Evolutionary conservation across 2,113 vertebrate genomes (phyloP).

Genomic region (Campylorhamphus procurvoides): DNA sequence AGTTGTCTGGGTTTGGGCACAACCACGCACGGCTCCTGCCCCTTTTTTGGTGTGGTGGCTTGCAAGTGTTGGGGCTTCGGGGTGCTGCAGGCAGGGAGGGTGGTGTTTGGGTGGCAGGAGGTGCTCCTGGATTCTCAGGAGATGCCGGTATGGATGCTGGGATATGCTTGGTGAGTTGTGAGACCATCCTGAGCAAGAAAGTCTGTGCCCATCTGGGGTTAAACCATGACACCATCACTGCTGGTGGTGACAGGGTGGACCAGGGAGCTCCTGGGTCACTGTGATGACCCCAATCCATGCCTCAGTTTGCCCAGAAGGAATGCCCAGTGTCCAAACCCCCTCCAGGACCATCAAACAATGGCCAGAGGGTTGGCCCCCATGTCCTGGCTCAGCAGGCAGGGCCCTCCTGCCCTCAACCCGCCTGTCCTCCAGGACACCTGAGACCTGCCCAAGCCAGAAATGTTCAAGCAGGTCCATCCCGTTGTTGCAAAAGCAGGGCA

Average conservation of each 20-base stretch:
- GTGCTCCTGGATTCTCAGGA: not conserved
- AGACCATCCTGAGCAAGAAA: not conserved
- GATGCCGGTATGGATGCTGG: not conserved
- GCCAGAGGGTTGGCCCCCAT: rapidly evolving
- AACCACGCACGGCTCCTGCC: rapidly evolving
- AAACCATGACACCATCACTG: not conserved
- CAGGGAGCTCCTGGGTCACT: not conserved
- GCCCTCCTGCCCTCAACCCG: not conserved
- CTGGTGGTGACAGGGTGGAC: not conserved
- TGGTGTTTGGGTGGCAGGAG: not conserved
- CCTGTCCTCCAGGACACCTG: rapidly evolving
- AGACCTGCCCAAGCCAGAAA: conserved; percentile 25
- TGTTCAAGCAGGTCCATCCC: conserved; percentile 19
- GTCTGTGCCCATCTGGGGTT: rapidly evolving
- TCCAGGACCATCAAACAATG: not conserved
- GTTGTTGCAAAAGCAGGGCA: conserved; percentile 41
- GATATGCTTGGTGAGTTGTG: rapidly evolving
- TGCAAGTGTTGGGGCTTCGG: not conserved
- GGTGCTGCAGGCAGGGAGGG: not conserved
- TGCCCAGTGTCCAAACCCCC: not conserved
- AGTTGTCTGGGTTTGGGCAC: not conserved
- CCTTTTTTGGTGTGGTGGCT: not conserved
- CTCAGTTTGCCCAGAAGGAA: not conserved
- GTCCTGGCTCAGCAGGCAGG: not conserved
- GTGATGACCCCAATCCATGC: not conserved